A percentile compares a stretch with the other conserved stretches of the same genome.
These are phyloP conservation scores for Serripes groenlandicus DNA, from an alignment of 2,888 invertebrate species.

Conservation along the genomic window DNA sequence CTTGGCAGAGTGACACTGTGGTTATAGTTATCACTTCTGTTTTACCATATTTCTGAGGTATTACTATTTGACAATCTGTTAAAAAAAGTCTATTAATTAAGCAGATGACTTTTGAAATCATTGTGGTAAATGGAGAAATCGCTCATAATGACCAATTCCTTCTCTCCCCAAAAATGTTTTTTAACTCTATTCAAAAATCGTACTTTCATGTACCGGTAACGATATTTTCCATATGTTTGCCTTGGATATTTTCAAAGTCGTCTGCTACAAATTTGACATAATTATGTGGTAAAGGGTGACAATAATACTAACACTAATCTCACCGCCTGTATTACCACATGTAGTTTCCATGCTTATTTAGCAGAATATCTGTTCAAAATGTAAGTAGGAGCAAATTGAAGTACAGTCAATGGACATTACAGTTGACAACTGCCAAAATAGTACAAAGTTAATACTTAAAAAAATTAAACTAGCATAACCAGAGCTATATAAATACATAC, in stretches of 20 bases:
- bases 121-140: conserved; percentile 1
- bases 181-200: background rate
- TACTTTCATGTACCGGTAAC: too few relatives aligned
- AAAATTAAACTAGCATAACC: background rate
- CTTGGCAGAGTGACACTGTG: too few relatives aligned
- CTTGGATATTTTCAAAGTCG: background rate
- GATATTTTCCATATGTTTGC: too few relatives aligned
- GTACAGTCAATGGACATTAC: background rate
- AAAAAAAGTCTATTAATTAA: too few relatives aligned
- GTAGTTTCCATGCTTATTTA: too few relatives aligned
- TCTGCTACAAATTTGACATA: background rate
- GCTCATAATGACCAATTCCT: conserved; percentile 9
- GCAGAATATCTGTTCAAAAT: background rate
- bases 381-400: background rate
- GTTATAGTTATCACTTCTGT: too few relatives aligned
- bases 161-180: conserved; percentile 11
- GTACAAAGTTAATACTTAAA: too few relatives aligned
- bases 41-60: too few relatives aligned
- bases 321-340: too few relatives aligned
- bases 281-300: background rate
- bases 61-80: too few relatives aligned
- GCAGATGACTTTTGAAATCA: background rate
- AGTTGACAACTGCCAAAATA: background rate
- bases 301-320: too few relatives aligned
- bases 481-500: background rate